Percentiles rank a stretch among this genome's conserved stretches.
Conservation (phyloP, 2,888 invertebrate species). For the Pharmacophagus antenor region DNA sequence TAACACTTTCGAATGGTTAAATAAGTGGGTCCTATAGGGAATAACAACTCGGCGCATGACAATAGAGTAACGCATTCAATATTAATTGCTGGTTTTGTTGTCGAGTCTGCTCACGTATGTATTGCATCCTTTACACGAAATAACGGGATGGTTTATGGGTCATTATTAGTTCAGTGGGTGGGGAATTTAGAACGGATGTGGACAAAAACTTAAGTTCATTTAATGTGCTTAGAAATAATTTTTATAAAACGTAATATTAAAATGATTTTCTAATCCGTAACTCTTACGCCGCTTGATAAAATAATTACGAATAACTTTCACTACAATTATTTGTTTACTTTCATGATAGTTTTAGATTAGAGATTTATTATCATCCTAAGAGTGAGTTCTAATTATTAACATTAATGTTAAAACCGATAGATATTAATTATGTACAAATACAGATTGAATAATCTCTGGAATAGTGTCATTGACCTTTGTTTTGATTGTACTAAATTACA, state of each 20-base stretch:
- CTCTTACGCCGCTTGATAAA: too few species aligned
- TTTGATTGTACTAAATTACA: conserved; percentile 30
- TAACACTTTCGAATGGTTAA: conserved; percentile 45
- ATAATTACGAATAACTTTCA: too few species aligned
- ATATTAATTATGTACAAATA: conserved; percentile 9
- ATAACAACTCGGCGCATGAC: conserved; percentile 38
- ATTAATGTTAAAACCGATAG: not conserved
- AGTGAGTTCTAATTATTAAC: not conserved
- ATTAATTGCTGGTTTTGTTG: conserved; percentile 37
- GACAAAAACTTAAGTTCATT: conserved; percentile 10
- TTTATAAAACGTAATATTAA: not conserved
- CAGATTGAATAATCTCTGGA: conserved; percentile 11
- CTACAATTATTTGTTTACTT: too few species aligned
- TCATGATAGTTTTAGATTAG: not conserved
- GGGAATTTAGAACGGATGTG: conserved; percentile 36
- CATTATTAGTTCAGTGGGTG: conserved; percentile 39
- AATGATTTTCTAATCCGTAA: too few species aligned
- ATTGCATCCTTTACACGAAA: conserved; percentile 44
- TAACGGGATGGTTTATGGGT: conserved; percentile 44
- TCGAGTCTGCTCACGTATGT: conserved; percentile 39
- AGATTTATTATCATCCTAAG: not conserved
- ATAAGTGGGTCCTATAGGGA: conserved; percentile 41
- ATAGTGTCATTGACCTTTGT: conserved; percentile 31
- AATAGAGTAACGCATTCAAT: conserved; percentile 37
- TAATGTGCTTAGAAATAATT: conserved; percentile 2